Conservation (phyloP, 2,797 vertebrate genomes). For the Phrynocephalus guinanensis region DNA sequence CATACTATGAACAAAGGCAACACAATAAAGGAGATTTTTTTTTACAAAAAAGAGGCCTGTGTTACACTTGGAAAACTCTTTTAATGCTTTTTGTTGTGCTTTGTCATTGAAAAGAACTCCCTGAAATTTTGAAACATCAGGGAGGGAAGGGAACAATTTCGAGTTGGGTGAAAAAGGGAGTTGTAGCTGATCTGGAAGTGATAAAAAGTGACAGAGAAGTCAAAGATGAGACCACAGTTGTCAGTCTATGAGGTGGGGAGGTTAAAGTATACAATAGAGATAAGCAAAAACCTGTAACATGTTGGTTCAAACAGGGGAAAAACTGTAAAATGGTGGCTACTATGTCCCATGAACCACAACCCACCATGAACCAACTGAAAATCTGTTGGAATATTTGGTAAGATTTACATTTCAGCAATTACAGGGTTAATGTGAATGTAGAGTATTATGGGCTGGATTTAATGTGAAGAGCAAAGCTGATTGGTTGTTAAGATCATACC, state of each 20-base stretch:
- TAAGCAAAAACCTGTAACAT: too few relatives aligned
- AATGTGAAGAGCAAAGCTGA: too few relatives aligned
- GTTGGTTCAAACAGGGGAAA: too few relatives aligned
- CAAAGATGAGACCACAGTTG: background rate
- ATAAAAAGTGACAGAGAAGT: background rate
- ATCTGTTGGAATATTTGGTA: too few relatives aligned
- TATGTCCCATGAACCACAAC: too few relatives aligned
- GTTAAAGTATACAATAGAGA: background rate
- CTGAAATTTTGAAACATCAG: slow-evolving; percentile 11
- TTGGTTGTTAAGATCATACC: too few relatives aligned
- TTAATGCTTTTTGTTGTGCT: slow-evolving; percentile 21
- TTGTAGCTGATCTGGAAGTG: background rate
- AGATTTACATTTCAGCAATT: too few relatives aligned
- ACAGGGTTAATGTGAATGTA: too few relatives aligned
- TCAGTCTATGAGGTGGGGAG: background rate
- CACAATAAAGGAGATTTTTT: slow-evolving; percentile 1
- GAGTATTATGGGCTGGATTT: too few relatives aligned
- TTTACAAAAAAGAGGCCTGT: background rate
- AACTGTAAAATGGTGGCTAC: too few relatives aligned
- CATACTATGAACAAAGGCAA: slow-evolving; percentile 12
- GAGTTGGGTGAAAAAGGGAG: slow-evolving; percentile 7
- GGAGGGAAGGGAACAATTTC: background rate
- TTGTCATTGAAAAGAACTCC: slow-evolving; percentile 14
- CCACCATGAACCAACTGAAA: too few relatives aligned
- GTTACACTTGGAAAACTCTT: slow-evolving; percentile 24